A percentile compares a stretch with the other conserved stretches of the same genome.
phyloP scores from a whole-genome alignment of 2,113 vertebrate species.

The Pangasianodon hypophthalmus region DNA sequence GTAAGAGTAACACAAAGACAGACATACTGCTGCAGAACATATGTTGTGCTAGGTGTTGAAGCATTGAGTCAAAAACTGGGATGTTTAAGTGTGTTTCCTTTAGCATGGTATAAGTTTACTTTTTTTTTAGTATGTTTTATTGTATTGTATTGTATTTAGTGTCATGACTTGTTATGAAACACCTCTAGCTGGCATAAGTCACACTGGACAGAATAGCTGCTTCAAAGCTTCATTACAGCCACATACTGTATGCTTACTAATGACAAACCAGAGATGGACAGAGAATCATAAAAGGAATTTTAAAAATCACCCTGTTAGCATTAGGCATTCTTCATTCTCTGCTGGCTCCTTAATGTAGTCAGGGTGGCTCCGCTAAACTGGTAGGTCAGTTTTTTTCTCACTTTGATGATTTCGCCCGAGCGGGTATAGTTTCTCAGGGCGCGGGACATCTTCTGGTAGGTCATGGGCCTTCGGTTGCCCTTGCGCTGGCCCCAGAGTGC shows the following conservation, averaged over 20 bases:
- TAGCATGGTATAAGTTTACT: not conserved
- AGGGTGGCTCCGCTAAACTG: conserved; percentile 71
- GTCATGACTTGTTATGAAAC: not conserved
- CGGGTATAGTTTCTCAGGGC: conserved; percentile 78
- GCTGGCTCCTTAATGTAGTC: conserved; percentile 58
- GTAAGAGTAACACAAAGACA: not conserved
- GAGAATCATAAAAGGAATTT: not conserved
- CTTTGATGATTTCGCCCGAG: conserved; percentile 79
- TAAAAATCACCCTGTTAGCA: not conserved
- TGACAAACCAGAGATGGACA: not conserved
- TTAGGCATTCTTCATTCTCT: not conserved
- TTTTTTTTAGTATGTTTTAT: not conserved
- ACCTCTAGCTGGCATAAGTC: not conserved
- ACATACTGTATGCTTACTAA: not conserved
- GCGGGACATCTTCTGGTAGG: conserved; percentile 82
- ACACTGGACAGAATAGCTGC: not conserved
- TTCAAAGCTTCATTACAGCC: not conserved
- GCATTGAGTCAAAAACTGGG: not conserved
- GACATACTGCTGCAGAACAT: not conserved
- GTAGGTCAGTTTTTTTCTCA: conserved; percentile 80
- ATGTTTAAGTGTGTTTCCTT: not conserved
- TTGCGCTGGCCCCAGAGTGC: conserved; percentile 77
- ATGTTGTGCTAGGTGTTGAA: not conserved
- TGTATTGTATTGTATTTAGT: not conserved
- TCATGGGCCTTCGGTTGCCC: conserved; percentile 79